Percentiles rank a stretch among this genome's conserved stretches.
Evolutionary conservation across 2,113 vertebrate genomes (phyloP).

Genomic region (Sinocyclocheilus anophthalmus): DNA sequence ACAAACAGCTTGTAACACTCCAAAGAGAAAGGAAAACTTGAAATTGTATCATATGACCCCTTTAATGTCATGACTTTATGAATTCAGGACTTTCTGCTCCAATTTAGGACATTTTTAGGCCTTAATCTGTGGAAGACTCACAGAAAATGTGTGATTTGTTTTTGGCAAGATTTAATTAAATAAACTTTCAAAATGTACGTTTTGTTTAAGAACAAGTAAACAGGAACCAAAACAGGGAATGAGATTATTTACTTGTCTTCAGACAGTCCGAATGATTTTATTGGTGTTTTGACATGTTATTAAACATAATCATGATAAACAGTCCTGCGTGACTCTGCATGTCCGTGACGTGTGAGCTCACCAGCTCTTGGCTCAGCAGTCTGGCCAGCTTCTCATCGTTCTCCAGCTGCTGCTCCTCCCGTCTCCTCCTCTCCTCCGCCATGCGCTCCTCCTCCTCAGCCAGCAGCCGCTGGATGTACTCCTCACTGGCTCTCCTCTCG

Average conservation of each 20-base stretch:
- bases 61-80: no score
- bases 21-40: no score
- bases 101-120: no score
- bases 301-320: background rate
- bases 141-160: no score
- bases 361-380: constrained; percentile 81
- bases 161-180: no score
- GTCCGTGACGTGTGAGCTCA: constrained; percentile 58
- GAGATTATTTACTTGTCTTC: background rate
- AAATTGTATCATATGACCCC: no score
- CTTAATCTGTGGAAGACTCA: no score
- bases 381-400: constrained; percentile 85
- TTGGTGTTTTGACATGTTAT: background rate
- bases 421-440: constrained; percentile 72
- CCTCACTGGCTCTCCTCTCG: constrained; percentile 85
- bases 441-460: constrained; percentile 79
- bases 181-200: no score
- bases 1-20: no score
- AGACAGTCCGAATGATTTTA: background rate
- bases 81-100: no score
- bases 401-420: constrained; percentile 78
- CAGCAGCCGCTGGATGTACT: constrained; percentile 84
- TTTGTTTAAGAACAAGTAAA: no score
- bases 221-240: background rate
- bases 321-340: no score